Percentiles rank a stretch among this genome's conserved stretches.
Evolutionary conservation across 2,888 invertebrate species (phyloP).

Genomic region (Sarcophaga carnaria): DNA sequence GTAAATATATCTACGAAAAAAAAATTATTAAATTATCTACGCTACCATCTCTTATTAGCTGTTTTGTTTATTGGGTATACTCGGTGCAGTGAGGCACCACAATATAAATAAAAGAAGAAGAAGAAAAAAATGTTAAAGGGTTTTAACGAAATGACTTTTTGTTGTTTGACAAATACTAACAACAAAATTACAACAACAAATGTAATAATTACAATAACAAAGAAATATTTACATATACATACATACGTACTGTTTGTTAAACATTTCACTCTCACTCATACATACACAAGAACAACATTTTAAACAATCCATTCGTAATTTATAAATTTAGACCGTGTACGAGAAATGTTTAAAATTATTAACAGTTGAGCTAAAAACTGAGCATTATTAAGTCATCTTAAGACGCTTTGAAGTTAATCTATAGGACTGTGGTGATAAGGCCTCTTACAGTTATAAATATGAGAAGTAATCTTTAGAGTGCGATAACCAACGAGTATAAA

Average conservation of each 20-base stretch:
- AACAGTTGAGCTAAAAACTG: neutral
- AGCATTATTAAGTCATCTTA: neutral
- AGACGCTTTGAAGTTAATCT: no score
- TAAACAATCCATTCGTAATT: constrained; percentile 20
- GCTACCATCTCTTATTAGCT: no score
- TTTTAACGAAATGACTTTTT: constrained; percentile 67
- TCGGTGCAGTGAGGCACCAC: constrained; percentile 6
- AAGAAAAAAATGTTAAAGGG: constrained; percentile 35
- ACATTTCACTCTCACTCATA: constrained; percentile 17
- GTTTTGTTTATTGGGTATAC: no score
- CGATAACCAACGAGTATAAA: no score
- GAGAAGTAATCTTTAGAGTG: no score
- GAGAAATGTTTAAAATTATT: neutral
- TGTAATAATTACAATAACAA: neutral
- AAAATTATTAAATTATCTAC: no score
- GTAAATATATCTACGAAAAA: no score
- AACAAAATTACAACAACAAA: constrained; percentile 20
- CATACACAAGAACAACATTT: neutral
- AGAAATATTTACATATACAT: neutral
- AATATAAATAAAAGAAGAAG: constrained; percentile 15
- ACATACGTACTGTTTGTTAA: constrained; percentile 42
- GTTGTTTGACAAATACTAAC: constrained; percentile 52
- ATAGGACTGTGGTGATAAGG: no score
- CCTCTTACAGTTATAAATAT: no score
- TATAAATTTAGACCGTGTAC: neutral